These are phyloP conservation scores for Thripadectes ignobilis DNA, from an alignment of 2,797 vertebrate species.

Conservation along the genomic window DNA sequence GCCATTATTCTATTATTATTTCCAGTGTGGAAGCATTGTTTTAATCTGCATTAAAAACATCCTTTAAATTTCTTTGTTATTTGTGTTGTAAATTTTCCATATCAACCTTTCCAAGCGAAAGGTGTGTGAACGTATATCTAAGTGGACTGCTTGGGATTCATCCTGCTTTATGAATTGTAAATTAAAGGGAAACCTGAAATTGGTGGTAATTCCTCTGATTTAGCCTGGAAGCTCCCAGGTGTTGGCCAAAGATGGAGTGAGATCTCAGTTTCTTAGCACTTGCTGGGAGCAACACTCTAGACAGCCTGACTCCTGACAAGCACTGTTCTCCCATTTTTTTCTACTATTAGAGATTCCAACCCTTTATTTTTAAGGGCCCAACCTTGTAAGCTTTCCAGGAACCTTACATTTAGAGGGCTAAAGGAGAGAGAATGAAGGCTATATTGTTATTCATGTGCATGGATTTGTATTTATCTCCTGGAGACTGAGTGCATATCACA, in stretches of 20 bases:
- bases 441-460: not conserved
- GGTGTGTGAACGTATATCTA: not conserved
- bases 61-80: conserved; percentile 45
- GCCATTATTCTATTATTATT: conserved; percentile 65
- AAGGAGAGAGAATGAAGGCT: not conserved
- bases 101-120: conserved; percentile 7
- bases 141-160: not conserved
- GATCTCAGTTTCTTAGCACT: not conserved
- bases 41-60: conserved; percentile 63
- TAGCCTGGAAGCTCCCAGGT: not conserved
- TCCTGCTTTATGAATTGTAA: not conserved
- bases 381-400: not conserved
- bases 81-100: conserved; percentile 33
- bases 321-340: not conserved
- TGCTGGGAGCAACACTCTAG: not conserved
- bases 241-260: not conserved
- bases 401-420: not conserved
- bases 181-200: not conserved
- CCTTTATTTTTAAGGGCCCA: not conserved
- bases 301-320: not conserved
- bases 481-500: not conserved
- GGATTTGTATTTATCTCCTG: not conserved
- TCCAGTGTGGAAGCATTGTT: conserved; percentile 58
- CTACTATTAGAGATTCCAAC: not conserved
- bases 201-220: not conserved